Percentiles rank a stretch among this genome's conserved stretches.
Evolutionary conservation across 2,113 vertebrate genomes (phyloP).

Genomic region (Numida meleagris): DNA sequence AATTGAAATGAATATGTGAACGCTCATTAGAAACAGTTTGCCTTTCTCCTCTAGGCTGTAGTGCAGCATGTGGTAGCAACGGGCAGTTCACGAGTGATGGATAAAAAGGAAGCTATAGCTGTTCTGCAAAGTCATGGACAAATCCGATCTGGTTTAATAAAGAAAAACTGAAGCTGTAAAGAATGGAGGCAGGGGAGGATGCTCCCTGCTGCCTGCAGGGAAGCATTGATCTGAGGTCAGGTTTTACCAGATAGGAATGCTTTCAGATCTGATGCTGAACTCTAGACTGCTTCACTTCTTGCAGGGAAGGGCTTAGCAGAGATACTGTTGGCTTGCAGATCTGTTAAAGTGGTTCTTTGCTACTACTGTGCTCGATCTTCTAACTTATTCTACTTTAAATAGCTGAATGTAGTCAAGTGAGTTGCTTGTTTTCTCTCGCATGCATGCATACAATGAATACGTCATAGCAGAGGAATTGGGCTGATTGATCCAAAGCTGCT

Average conservation of each 20-base stretch:
- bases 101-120: not conserved
- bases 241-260: constrained; percentile 5
- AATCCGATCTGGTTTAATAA: not conserved
- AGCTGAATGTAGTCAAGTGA: not conserved
- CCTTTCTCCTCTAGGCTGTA: constrained; percentile 40
- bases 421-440: not conserved
- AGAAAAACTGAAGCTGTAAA: not conserved
- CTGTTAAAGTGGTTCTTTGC: not conserved
- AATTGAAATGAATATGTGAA: constrained; percentile 42
- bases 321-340: not conserved
- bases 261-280: not conserved
- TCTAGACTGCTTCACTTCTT: not conserved
- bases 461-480: constrained; percentile 60
- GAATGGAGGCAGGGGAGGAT: not conserved
- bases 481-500: constrained; percentile 54
- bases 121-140: not conserved
- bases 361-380: not conserved
- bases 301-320: not conserved
- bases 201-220: not conserved
- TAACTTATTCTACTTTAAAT: not conserved
- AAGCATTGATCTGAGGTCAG: not conserved
- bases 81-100: constrained; percentile 16
- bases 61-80: constrained; percentile 52
- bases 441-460: not conserved
- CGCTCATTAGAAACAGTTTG: constrained; percentile 20